These are phyloP conservation scores for Lagodon rhomboides DNA, from an alignment of 2,797 vertebrate genomes.

Conservation along the genomic window DNA sequence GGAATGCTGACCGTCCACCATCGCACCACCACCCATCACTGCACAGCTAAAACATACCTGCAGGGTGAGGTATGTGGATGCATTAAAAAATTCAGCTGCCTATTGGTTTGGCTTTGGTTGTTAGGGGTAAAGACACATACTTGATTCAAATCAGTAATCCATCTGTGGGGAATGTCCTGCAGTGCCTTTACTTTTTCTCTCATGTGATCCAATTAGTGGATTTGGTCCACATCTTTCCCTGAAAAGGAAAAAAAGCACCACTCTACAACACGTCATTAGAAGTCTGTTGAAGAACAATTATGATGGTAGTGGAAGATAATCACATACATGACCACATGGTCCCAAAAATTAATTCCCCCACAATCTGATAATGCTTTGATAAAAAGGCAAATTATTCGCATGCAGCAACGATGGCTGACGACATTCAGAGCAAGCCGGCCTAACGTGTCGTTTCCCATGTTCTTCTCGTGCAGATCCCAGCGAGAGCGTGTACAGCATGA, in stretches of 20 bases:
- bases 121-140: not conserved
- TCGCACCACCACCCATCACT: not conserved
- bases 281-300: slow-evolving; percentile 24
- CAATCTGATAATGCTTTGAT: slow-evolving; percentile 30
- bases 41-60: not conserved
- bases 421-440: slow-evolving; percentile 11
- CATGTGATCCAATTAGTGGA: slow-evolving; percentile 11
- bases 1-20: not conserved
- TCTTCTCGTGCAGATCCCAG: slow-evolving; percentile 73
- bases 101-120: not conserved
- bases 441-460: slow-evolving; percentile 21
- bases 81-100: not conserved
- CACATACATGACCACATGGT: not conserved
- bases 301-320: slow-evolving; percentile 40
- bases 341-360: slow-evolving; percentile 24
- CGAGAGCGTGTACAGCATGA: slow-evolving; percentile 81
- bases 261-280: slow-evolving; percentile 36
- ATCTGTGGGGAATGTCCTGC: slow-evolving; percentile 1
- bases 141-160: slow-evolving; percentile 24
- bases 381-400: slow-evolving; percentile 14
- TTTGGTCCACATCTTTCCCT: slow-evolving; percentile 8
- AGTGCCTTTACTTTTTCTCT: slow-evolving; percentile 2
- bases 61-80: not conserved
- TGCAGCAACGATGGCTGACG: not conserved
- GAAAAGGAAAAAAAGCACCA: slow-evolving; percentile 2